Evolutionary conservation across 2,888 invertebrate genomes (phyloP).

Genomic region (Epistrophella euchroma): DNA sequence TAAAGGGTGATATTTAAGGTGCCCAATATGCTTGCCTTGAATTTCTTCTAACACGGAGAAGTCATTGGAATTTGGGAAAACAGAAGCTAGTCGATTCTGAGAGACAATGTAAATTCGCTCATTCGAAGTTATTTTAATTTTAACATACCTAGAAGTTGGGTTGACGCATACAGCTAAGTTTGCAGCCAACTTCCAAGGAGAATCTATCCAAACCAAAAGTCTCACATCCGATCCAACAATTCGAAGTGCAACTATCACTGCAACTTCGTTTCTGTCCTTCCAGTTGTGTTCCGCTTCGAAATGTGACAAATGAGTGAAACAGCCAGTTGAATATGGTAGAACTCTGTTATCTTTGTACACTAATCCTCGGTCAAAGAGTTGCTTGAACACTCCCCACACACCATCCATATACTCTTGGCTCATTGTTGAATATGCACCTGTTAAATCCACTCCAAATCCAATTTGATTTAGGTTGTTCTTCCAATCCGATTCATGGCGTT

Average conservation of each 20-base stretch:
- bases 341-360: conserved; percentile 98
- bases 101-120: conserved; percentile 90
- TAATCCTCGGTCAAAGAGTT: conserved; percentile 94
- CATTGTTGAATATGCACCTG: conserved; percentile 98
- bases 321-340: conserved; percentile 98
- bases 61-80: conserved; percentile 91
- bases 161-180: conserved; percentile 96
- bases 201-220: conserved; percentile 92
- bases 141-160: conserved; percentile 91
- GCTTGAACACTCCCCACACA: conserved; percentile 98
- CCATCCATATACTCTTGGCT: conserved; percentile 99
- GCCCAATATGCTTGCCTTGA: conserved; percentile 90
- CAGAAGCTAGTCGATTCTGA: conserved; percentile 89
- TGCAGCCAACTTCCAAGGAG: conserved; percentile 98
- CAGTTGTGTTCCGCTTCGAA: conserved; percentile 99
- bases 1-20: conserved; percentile 91
- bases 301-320: conserved; percentile 97
- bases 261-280: conserved; percentile 96
- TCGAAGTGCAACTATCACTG: conserved; percentile 94
- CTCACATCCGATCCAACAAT: conserved; percentile 84
- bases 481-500: conserved; percentile 96
- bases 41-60: conserved; percentile 91
- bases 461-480: conserved; percentile 91
- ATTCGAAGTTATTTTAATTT: conserved; percentile 84
- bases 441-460: conserved; percentile 98